Conservation (phyloP, 2,113 vertebrate genomes). For the Menidia beryllina region DNA sequence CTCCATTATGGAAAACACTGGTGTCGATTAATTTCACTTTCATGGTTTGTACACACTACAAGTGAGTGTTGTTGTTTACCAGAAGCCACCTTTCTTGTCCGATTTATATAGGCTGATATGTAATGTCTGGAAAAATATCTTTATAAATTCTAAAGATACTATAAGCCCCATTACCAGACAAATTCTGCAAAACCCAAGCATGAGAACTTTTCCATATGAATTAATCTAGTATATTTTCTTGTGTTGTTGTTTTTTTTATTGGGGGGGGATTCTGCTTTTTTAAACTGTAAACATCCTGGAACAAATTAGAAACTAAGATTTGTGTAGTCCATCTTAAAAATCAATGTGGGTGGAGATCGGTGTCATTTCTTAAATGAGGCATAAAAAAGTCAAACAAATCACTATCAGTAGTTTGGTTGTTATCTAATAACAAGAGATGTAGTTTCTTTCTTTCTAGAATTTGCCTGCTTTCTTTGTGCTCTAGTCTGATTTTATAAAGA, state of each 20-base stretch:
- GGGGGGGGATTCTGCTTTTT: background rate
- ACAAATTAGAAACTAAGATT: background rate
- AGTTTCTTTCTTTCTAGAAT: background rate
- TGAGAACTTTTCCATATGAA: background rate
- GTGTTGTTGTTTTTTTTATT: background rate
- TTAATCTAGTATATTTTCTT: background rate
- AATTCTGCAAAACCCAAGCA: background rate
- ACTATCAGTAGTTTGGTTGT: too few relatives aligned
- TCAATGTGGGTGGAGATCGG: too few relatives aligned
- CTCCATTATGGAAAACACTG: slow-evolving; percentile 84
- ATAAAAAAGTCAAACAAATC: too few relatives aligned
- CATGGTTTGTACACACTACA: slow-evolving; percentile 81
- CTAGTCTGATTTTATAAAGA: too few relatives aligned
- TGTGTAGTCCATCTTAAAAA: background rate
- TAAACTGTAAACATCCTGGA: background rate
- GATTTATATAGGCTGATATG: slow-evolving; percentile 50
- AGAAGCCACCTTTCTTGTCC: slow-evolving; percentile 58
- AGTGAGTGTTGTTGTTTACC: slow-evolving; percentile 79
- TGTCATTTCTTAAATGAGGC: too few relatives aligned
- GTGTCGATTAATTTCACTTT: slow-evolving; percentile 83
- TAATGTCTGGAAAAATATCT: background rate
- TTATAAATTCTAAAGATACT: background rate
- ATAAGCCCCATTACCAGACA: background rate
- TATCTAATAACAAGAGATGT: too few relatives aligned
- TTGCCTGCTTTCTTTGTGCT: background rate